Conservation (phyloP, 2,113 vertebrate genomes). For the Dryoscopus gambensis region DNA sequence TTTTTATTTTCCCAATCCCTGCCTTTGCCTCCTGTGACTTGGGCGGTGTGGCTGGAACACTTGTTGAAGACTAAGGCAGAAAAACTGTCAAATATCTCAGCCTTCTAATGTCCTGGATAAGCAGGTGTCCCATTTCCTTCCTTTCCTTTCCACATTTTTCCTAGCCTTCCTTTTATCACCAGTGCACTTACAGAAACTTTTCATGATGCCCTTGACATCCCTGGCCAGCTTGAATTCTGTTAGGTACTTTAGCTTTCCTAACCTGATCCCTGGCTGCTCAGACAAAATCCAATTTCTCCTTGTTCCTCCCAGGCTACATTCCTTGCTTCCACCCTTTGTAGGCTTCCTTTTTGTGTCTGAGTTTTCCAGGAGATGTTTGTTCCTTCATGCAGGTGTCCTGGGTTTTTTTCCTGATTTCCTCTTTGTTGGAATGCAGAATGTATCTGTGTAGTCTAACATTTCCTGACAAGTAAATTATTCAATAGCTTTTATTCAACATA, state of each 20-base stretch:
- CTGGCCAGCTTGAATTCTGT: neutral
- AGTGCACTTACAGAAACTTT: neutral
- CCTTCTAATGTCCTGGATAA: neutral
- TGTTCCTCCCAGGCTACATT: neutral
- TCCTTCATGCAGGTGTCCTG: neutral
- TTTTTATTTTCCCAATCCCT: neutral
- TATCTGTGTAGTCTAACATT: neutral
- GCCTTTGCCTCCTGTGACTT: neutral
- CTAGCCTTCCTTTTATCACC: neutral
- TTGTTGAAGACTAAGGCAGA: neutral
- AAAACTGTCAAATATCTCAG: neutral
- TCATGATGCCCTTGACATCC: neutral
- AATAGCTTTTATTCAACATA: neutral
- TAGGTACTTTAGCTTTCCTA: neutral
- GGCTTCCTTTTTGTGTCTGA: neutral
- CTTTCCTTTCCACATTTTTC: neutral
- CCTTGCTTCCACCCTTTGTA: neutral
- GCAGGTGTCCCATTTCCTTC: neutral
- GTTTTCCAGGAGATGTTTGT: neutral
- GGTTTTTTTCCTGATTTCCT: neutral
- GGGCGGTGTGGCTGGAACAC: neutral
- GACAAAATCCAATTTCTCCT: neutral
- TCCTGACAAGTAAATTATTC: neutral
- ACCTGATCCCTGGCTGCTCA: neutral
- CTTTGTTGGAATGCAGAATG: neutral